Evolutionary conservation across 2,113 vertebrate species (phyloP), one percentile per base, ranked within the genome.

Genomic region (Holacanthus passer): DNA sequence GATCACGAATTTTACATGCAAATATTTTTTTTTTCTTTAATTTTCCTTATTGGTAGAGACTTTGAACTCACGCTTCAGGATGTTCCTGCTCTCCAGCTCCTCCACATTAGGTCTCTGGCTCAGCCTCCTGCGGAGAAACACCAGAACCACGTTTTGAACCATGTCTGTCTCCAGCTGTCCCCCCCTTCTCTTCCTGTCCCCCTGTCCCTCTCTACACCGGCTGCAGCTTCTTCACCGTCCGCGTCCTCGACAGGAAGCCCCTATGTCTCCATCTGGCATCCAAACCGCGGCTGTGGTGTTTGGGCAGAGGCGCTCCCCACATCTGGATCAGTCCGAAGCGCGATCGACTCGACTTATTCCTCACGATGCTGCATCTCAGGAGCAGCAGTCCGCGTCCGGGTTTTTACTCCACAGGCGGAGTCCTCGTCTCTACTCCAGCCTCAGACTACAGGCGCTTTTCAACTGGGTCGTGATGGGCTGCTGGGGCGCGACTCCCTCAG

Each of bases 101-200:
- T 99, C 98, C 86, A 98, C 97, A 22, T 97, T 97, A 2, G 98
- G 98, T 95, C 98, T 96, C 91, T 99, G 98, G 96, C 97, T 99
- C 94, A 99, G 95, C 93, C 98, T 96, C 96, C 98, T 99, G 96
- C 97, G 97, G 90, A 99, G 97, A 96, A 99, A 97, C 93, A 99
- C 96, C 90, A 97, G 83, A 89, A 99, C 97, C 82, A 98, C 95
- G 86, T 97, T 98, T 94, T 99, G 97, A 93, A 99, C 97, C 97
- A 98, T 98, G 56, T 45, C 22, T 83, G 58, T 1, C 45, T 82
- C 1, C 1, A 41, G 8, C 39, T 39, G 43, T 39, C 62, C n/a
- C n/a, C n/a, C n/a, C n/a, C n/a, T n/a, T n/a, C n/a, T n/a, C n/a
- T n/a, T n/a, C n/a, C n/a, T n/a, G n/a, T n/a, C n/a, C n/a, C n/a